A percentile compares a stretch with the other conserved stretches of the same genome.
Evolutionary conservation across 1,140 invertebrate genomes (phyloP).

Genomic region (Belonocnema kinseyi): DNA sequence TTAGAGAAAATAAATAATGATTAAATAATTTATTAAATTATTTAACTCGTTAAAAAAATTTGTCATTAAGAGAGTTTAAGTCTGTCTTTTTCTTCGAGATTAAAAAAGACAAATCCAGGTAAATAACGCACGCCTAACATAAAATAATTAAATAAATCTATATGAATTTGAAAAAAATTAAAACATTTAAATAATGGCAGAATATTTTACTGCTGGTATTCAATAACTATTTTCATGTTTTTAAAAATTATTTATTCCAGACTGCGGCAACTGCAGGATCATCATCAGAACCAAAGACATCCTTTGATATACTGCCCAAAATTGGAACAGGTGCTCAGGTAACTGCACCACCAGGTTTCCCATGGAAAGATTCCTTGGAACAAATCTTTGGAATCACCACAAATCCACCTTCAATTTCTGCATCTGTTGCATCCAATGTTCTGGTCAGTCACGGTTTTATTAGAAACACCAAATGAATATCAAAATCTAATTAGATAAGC

Average conservation of each 20-base stretch:
- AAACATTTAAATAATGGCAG: too few relatives aligned
- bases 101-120: too few relatives aligned
- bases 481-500: not conserved
- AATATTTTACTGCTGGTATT: too few relatives aligned
- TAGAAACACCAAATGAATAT: not conserved
- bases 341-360: constrained; percentile 64
- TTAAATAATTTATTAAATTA: too few relatives aligned
- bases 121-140: too few relatives aligned
- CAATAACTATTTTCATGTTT: too few relatives aligned
- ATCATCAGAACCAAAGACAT: constrained; percentile 45
- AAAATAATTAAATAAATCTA: too few relatives aligned
- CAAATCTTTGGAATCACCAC: constrained; percentile 72
- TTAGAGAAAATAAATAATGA: too few relatives aligned
- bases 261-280: constrained; percentile 55
- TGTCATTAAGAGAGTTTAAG: too few relatives aligned
- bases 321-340: constrained; percentile 49
- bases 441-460: constrained; percentile 56
- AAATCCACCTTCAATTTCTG: constrained; percentile 60
- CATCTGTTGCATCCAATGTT: constrained; percentile 69
- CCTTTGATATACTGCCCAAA: constrained; percentile 58
- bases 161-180: too few relatives aligned
- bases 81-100: too few relatives aligned
- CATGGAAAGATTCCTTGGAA: constrained; percentile 71
- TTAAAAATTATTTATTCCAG: constrained; percentile 46
- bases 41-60: too few relatives aligned